phyloP scores from a whole-genome alignment of 2,113 vertebrate species.

The Cyanoramphus novaezelandiae region DNA sequence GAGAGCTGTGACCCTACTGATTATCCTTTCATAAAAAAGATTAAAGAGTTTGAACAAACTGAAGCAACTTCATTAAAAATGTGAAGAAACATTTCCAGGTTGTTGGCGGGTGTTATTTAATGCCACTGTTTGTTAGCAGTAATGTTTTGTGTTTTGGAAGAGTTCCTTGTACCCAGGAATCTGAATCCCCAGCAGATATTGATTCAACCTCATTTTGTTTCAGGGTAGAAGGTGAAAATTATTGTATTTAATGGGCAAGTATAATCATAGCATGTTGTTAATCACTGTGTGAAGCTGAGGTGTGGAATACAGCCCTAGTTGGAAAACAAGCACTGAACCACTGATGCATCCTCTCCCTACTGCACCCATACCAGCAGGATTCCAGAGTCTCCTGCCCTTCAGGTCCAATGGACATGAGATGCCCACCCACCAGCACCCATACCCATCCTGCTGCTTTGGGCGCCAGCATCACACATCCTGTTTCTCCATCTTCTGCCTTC shows the following conservation, averaged over 20 bases:
- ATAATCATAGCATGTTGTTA: background rate
- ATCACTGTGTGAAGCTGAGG: background rate
- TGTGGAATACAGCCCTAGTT: background rate
- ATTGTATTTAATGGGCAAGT: background rate
- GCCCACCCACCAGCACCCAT: background rate
- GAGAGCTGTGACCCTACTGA: background rate
- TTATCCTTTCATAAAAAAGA: background rate
- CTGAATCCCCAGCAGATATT: background rate
- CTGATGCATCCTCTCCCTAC: background rate
- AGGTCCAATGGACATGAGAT: background rate
- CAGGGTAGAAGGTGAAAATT: background rate
- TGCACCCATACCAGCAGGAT: fast-evolving
- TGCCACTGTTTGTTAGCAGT: background rate
- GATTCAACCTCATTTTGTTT: background rate
- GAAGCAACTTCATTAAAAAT: background rate
- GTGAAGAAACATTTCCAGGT: background rate
- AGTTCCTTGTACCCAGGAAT: background rate
- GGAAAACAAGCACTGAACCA: background rate
- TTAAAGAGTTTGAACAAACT: background rate
- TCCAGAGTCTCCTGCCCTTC: background rate
- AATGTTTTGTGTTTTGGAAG: background rate
- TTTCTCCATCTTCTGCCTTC: background rate
- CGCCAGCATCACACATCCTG: fast-evolving
- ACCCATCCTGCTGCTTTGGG: background rate
- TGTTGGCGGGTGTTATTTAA: background rate